phyloP scores from a whole-genome alignment of 1,140 invertebrate species.

The Eupristina koningsbergeri region DNA sequence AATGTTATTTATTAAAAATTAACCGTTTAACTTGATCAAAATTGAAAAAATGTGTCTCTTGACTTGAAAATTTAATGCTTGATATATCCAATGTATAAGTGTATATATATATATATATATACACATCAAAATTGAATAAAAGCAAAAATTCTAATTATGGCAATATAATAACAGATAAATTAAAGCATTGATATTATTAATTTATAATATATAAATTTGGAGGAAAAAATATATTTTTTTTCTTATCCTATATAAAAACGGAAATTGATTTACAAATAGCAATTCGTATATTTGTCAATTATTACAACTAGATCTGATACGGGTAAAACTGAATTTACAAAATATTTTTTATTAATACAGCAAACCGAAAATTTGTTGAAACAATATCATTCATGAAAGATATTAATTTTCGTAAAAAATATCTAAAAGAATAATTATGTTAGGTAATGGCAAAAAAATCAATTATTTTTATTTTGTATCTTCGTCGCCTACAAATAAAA shows the following conservation, averaged over 20 bases:
- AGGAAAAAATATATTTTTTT: background rate
- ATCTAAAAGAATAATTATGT: background rate
- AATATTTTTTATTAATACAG: too few relatives aligned
- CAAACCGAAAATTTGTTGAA: too few relatives aligned
- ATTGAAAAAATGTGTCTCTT: conserved; percentile 26
- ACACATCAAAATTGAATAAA: conserved; percentile 21
- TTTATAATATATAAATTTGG: conserved; percentile 6
- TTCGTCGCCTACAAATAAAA: background rate
- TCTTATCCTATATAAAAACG: background rate
- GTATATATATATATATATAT: too few relatives aligned
- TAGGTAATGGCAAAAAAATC: background rate
- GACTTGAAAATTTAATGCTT: too few relatives aligned
- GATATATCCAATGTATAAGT: too few relatives aligned
- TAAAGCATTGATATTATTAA: too few relatives aligned
- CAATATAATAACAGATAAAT: conserved; percentile 2
- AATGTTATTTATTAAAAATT: conserved; percentile 45
- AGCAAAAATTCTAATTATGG: background rate
- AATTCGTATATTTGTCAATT: background rate
- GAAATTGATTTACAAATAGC: conserved; percentile 33
- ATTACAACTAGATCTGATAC: too few relatives aligned
- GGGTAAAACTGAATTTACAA: background rate
- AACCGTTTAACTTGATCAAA: conserved; percentile 44
- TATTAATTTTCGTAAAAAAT: too few relatives aligned
- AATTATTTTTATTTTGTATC: conserved; percentile 38
- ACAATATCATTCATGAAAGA: too few relatives aligned